Evolutionary conservation across 92 coral and sea anemone species (phyloP), one percentile per base, ranked within the genome.

Genomic region (Epizoanthus scotinus): DNA sequence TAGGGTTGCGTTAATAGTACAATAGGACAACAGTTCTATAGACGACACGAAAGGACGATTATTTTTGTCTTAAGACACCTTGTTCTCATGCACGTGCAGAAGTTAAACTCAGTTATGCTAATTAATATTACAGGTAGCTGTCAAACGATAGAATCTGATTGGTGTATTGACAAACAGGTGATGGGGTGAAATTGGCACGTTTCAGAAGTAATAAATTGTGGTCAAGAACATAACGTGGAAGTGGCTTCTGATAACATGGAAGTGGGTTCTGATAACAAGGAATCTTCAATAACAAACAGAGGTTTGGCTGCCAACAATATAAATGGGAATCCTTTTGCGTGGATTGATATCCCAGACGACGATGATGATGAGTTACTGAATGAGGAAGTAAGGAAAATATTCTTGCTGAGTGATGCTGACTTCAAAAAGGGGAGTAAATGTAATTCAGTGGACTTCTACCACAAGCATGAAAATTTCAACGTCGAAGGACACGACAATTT

Each of bases 381-480:
- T 24, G 34, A 75, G 17, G 81, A 75, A 60, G 81, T 75, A 12
- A 75, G 57, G 54, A 36, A 60, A 36, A 75, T 60, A 12, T 75
- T 75, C 26, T 58, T 40, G 14, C 31, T 25, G 27, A 75, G 36
- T 4, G 50, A 24, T 12, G 29, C 22, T 13, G 68, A 58, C 24
- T n/a, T 58, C 36, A 67, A 75, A 40, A 59, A 19, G 59, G 67
- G 56, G 15, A 40, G 81, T 22, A 75, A 60, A 40, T 24, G 24
- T n/a, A 59, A 59, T 60, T 75, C 57, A 60, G 52, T 59, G 40
- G 53, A 20, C 17, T 9, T 12, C 38, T 36, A 18, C 38, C 52
- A 21, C 21, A 19, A 10, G 50, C 66, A 36, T 3, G n/a, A 27
- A n/a, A 29, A 57, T n/a, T 18, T 56, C 3, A 69, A 38, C 61